Evolutionary conservation across 2,888 invertebrate species (phyloP), one percentile per base, ranked within the genome.

Genomic region (Entomobrya proxima): DNA sequence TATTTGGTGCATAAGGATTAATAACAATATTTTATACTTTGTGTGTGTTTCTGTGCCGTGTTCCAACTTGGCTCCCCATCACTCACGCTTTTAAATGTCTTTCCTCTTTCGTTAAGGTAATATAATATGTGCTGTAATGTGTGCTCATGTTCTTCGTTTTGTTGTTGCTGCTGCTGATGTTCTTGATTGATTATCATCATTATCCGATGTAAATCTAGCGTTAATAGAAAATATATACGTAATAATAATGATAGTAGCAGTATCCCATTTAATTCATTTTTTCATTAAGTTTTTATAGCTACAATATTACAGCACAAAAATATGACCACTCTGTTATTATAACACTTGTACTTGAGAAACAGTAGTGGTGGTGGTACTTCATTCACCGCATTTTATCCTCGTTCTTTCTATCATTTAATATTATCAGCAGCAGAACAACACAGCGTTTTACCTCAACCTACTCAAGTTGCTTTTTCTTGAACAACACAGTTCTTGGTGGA

Each of bases 111-210:
- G 55, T 50, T 74, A 40, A 74, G 74, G 47, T 74, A 74, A 50
- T 50, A 24, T 40, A 18, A 44, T 24, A 15, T 40, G 69, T 40
- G 4, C 15, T 40, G 4, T 74, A 74, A 74, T 50, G 27, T 32
- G 58, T 79, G 67, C 32, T 79, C 50, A 67, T 61, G 64, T 76
- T 55, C 44, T 9, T 55, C 55, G n/a, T 52, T n/a, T 37, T 9
- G 27, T 61, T 61, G 5, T 5, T 21, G 11, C 27, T 27, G 18
- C 30, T 9, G 11, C 11, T 74, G 15, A 11, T 58, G 37, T 50
- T 79, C 32, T 61, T 81, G 81, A 81, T 81, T 81, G 81, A 81
- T 81, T 81, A 81, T 74, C 74, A 81, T 81, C 72, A 58, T 47
- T n/a, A 69, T 69, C 69, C 37, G 81, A 75, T 81, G 30, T 24